Evolutionary conservation across 2,113 vertebrate genomes (phyloP).

Genomic region (Pelusios castaneus): DNA sequence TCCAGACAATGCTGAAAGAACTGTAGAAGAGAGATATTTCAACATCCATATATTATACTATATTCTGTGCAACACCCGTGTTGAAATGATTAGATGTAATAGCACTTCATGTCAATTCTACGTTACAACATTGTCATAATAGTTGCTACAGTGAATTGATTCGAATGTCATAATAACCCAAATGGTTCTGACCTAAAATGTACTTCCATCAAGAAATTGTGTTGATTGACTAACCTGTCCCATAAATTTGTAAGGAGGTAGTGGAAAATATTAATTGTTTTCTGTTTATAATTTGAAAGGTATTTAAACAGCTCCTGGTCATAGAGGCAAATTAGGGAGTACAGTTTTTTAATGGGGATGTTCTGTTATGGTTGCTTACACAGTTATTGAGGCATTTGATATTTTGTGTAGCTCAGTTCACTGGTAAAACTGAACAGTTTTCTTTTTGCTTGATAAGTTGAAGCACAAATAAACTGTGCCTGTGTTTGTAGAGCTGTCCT

Average conservation of each 20-base stretch:
- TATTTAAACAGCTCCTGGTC: neutral
- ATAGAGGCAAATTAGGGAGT: neutral
- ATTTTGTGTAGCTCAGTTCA: neutral
- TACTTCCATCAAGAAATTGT: neutral
- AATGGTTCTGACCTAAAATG: neutral
- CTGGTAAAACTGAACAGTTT: neutral
- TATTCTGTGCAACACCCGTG: neutral
- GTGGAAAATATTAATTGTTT: neutral
- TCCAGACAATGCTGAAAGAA: neutral
- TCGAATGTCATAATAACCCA: neutral
- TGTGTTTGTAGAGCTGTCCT: accelerated
- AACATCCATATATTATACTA: neutral
- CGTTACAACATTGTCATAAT: neutral
- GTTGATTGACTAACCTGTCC: neutral
- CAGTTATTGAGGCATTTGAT: neutral
- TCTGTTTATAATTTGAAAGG: neutral
- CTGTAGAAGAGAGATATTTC: neutral
- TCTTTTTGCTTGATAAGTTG: neutral
- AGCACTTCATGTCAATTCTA: neutral
- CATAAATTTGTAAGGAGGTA: neutral
- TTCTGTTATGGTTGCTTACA: neutral
- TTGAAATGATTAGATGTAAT: neutral
- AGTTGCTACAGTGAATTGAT: neutral
- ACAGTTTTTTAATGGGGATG: neutral
- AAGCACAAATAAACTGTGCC: neutral